phyloP scores from a whole-genome alignment of 2,888 invertebrate species.

The Xylophagus ater region DNA sequence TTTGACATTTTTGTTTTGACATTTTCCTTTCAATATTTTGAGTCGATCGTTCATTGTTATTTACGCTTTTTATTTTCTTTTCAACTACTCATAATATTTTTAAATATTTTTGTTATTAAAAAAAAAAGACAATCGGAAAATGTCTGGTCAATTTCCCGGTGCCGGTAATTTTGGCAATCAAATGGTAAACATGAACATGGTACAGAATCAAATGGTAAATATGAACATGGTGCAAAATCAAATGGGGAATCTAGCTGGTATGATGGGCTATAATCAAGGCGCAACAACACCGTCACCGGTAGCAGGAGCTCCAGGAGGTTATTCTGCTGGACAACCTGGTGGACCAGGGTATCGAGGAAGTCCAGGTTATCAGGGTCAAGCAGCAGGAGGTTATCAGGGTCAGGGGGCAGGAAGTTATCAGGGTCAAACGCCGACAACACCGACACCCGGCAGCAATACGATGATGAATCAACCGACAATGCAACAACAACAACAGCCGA shows the following conservation, averaged over 20 bases:
- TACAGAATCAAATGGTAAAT: conserved; percentile 24
- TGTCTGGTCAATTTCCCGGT: conserved; percentile 30
- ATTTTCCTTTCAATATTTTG: too few relatives aligned
- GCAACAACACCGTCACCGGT: conserved; percentile 18
- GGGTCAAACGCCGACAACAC: conserved; percentile 13
- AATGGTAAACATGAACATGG: conserved; percentile 24
- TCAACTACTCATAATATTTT: too few relatives aligned
- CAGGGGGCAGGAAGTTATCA: too few relatives aligned
- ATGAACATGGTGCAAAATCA: conserved; percentile 22
- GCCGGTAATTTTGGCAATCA: conserved; percentile 25
- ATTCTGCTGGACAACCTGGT: too few relatives aligned
- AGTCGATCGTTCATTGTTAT: too few relatives aligned
- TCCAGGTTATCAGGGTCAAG: too few relatives aligned
- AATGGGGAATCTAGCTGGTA: conserved; percentile 21
- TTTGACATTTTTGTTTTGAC: too few relatives aligned
- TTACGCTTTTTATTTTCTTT: too few relatives aligned
- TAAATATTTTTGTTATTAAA: too few relatives aligned
- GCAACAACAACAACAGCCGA: conserved; percentile 1
- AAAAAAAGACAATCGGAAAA: too few relatives aligned
- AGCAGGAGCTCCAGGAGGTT: conserved; percentile 10
- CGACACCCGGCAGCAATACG: conserved; percentile 5
- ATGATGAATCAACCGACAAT: conserved; percentile 6
- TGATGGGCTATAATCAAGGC: conserved; percentile 23
- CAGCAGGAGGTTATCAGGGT: too few relatives aligned
- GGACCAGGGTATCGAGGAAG: too few relatives aligned